These are phyloP conservation scores for Tachystola acroxantha DNA, from an alignment of 2,888 invertebrate species.

Conservation along the genomic window DNA sequence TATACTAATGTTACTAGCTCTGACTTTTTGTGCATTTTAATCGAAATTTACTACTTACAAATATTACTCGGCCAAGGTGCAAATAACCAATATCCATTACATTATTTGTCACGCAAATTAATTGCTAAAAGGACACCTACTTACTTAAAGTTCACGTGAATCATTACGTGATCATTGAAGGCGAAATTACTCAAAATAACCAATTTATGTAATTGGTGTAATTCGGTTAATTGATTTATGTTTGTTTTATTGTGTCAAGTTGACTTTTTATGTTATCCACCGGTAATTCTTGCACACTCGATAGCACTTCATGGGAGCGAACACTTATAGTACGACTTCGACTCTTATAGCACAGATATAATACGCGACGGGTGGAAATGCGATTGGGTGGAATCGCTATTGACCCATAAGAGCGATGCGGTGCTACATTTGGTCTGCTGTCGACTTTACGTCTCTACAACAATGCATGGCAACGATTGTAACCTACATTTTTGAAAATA, in stretches of 20 bases:
- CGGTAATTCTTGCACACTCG: neutral
- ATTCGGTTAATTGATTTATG: conserved; percentile 6
- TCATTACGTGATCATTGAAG: conserved; percentile 3
- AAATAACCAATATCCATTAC: conserved; percentile 2
- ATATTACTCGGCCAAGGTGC: conserved; percentile 7
- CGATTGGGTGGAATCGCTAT: too few relatives aligned
- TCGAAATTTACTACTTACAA: conserved; percentile 1
- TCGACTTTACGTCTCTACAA: too few relatives aligned
- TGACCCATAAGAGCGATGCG: too few relatives aligned
- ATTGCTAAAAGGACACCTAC: conserved; percentile 4
- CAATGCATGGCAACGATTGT: too few relatives aligned
- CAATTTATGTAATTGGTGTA: conserved; percentile 4
- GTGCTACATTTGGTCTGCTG: too few relatives aligned
- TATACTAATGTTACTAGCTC: too few relatives aligned
- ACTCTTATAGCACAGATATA: too few relatives aligned
- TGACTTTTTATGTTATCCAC: neutral
- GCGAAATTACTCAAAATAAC: conserved; percentile 3
- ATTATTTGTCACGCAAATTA: conserved; percentile 12
- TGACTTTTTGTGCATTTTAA: conserved; percentile 4
- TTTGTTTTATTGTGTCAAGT: neutral
- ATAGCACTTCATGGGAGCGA: too few relatives aligned
- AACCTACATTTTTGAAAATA: too few relatives aligned
- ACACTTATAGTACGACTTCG: too few relatives aligned
- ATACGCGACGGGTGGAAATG: too few relatives aligned
- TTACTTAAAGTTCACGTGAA: conserved; percentile 12